Percentiles rank a stretch among this genome's conserved stretches.
These are phyloP conservation scores for Deilephila porcellus DNA, from an alignment of 2,888 invertebrate species.

Conservation along the genomic window DNA sequence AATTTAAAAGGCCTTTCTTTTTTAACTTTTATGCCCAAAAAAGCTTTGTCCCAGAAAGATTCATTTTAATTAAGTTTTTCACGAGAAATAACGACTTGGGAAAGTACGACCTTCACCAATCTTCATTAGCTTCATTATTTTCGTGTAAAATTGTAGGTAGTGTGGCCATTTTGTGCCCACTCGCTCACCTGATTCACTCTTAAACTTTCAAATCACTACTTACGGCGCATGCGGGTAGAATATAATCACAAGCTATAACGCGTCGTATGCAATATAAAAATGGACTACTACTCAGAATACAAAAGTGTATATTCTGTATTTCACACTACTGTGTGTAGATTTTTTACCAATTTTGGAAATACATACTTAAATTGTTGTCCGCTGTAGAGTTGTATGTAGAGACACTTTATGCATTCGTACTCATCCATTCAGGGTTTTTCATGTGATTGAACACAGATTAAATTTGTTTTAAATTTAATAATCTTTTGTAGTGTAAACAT, in stretches of 20 bases:
- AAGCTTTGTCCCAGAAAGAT: conserved; percentile 68
- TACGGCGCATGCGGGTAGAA: neutral
- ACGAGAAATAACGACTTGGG: conserved; percentile 68
- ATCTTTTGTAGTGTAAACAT: too few species aligned
- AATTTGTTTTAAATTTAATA: too few species aligned
- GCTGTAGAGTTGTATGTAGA: too few species aligned
- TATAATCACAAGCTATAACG: neutral
- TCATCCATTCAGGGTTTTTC: too few species aligned
- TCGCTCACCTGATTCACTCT: conserved; percentile 9
- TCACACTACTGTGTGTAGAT: too few species aligned
- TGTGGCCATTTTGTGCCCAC: conserved; percentile 6
- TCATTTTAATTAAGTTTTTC: conserved; percentile 81
- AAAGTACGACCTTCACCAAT: conserved; percentile 71
- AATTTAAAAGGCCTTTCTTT: conserved; percentile 53
- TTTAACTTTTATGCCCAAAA: conserved; percentile 65
- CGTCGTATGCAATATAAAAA: too few species aligned
- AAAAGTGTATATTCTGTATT: too few species aligned
- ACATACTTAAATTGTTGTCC: too few species aligned
- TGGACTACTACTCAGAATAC: too few species aligned
- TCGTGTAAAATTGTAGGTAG: conserved; percentile 60
- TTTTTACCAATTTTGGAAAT: too few species aligned
- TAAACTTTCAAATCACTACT: neutral
- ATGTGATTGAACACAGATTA: too few species aligned
- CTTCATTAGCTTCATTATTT: conserved; percentile 78
- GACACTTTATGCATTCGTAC: too few species aligned